A percentile compares a stretch with the other conserved stretches of the same genome.
Evolutionary conservation across 2,888 invertebrate genomes (phyloP).

Genomic region (Gibbula magus): DNA sequence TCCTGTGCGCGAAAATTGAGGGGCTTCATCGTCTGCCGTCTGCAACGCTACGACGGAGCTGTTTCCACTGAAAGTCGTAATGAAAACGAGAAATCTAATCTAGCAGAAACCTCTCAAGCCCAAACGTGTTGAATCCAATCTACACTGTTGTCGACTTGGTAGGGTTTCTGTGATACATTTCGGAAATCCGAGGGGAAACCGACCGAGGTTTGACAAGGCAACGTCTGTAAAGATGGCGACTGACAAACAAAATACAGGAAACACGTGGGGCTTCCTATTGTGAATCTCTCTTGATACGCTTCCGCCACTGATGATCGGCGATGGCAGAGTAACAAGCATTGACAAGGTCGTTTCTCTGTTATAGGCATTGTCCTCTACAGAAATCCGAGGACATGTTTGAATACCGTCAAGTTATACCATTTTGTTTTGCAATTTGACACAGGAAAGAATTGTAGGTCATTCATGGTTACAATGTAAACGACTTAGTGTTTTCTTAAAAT

Average conservation of each 20-base stretch:
- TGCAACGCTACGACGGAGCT: neutral
- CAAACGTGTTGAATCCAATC: neutral
- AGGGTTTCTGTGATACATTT: slow-evolving; percentile 22
- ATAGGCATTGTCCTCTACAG: too few relatives aligned
- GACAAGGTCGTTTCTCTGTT: neutral
- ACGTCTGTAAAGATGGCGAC: neutral
- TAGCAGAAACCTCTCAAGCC: neutral
- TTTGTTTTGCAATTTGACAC: neutral
- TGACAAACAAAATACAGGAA: slow-evolving; percentile 18
- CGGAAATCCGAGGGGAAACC: slow-evolving; percentile 12
- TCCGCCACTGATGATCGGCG: slow-evolving; percentile 1
- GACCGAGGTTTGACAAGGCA: neutral
- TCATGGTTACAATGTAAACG: neutral
- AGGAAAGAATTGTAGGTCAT: neutral
- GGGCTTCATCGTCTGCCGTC: neutral
- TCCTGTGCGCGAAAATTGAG: neutral
- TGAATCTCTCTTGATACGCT: neutral
- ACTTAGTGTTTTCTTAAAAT: too few relatives aligned
- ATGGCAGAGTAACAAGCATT: neutral
- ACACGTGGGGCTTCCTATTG: slow-evolving; percentile 6
- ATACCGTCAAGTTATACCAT: neutral
- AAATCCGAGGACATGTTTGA: neutral
- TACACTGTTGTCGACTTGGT: neutral
- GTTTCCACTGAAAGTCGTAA: neutral
- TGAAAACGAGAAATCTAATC: slow-evolving; percentile 20